These are phyloP conservation scores for Elmis aenea DNA, from an alignment of 2,888 invertebrate species.

Conservation along the genomic window DNA sequence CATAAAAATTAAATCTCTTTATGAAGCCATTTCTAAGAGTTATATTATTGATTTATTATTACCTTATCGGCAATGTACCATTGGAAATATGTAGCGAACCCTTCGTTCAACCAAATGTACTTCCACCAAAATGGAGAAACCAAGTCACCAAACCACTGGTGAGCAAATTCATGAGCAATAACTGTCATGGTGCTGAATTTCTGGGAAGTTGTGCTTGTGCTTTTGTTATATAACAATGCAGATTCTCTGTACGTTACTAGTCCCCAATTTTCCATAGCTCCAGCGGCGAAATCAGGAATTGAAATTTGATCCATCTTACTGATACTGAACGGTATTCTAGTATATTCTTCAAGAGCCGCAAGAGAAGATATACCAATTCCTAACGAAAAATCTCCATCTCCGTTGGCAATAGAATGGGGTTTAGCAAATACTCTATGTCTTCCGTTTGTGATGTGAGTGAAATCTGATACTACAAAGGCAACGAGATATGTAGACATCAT, in stretches of 20 bases:
- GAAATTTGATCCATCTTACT: conserved; percentile 73
- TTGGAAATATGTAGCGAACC: conserved; percentile 54
- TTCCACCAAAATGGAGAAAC: conserved; percentile 45
- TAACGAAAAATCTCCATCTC: conserved; percentile 43
- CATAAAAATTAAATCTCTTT: too few species aligned
- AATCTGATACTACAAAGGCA: conserved; percentile 69
- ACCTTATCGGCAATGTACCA: conserved; percentile 38
- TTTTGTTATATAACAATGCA: conserved; percentile 61
- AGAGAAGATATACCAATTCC: conserved; percentile 46
- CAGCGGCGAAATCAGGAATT: conserved; percentile 76
- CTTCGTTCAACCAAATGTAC: conserved; percentile 48
- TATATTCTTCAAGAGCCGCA: conserved; percentile 51
- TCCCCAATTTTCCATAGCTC: conserved; percentile 95
- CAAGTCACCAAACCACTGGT: conserved; percentile 51
- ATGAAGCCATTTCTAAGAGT: too few species aligned
- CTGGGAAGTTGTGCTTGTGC: conserved; percentile 57
- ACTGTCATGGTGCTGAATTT: conserved; percentile 61
- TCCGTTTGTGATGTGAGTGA: conserved; percentile 36
- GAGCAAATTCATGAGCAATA: conserved; percentile 53
- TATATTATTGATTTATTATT: conserved; percentile 1
- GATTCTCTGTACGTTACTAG: conserved; percentile 70
- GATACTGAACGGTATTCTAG: conserved; percentile 49
- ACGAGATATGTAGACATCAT: conserved; percentile 72
- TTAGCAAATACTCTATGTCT: conserved; percentile 31
- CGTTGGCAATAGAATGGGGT: conserved; percentile 31